These are phyloP conservation scores for Anguilla pacifica DNA, from an alignment of 2,797 vertebrate species.

Conservation along the genomic window DNA sequence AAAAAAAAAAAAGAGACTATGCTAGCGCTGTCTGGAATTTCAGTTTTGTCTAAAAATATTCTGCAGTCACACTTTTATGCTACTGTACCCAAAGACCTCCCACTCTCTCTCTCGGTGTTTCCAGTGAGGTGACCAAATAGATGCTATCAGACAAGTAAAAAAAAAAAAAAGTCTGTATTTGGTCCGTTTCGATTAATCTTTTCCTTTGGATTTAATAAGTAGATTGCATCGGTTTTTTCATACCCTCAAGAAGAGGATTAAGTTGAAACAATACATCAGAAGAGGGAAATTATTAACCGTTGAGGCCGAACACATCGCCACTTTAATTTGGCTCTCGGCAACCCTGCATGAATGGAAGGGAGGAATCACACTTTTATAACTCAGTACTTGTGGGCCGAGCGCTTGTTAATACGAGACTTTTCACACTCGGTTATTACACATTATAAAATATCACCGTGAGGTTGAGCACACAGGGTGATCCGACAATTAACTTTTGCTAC, in stretches of 20 bases:
- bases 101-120: slow-evolving; percentile 37
- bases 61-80: slow-evolving; percentile 33
- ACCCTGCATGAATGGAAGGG: neutral
- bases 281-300: slow-evolving; percentile 14
- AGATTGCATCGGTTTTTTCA: slow-evolving; percentile 14
- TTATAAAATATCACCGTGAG: neutral
- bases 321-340: slow-evolving; percentile 13
- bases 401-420: neutral
- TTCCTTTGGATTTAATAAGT: slow-evolving; percentile 37
- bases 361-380: neutral
- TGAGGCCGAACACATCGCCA: neutral
- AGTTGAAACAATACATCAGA: slow-evolving; percentile 22
- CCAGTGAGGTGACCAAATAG: slow-evolving; percentile 28
- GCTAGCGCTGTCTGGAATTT: slow-evolving; percentile 55
- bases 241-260: slow-evolving; percentile 11
- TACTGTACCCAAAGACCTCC: slow-evolving; percentile 46
- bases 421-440: neutral
- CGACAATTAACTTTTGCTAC: neutral
- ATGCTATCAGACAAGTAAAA: neutral
- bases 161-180: neutral
- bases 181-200: slow-evolving; percentile 45
- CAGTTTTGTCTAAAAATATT: slow-evolving; percentile 63
- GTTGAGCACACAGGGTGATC: neutral
- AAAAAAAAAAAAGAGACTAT: slow-evolving; percentile 28
- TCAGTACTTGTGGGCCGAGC: neutral